Evolutionary conservation across 2,113 vertebrate species (phyloP).

Genomic region (Osmerus eperlanus): DNA sequence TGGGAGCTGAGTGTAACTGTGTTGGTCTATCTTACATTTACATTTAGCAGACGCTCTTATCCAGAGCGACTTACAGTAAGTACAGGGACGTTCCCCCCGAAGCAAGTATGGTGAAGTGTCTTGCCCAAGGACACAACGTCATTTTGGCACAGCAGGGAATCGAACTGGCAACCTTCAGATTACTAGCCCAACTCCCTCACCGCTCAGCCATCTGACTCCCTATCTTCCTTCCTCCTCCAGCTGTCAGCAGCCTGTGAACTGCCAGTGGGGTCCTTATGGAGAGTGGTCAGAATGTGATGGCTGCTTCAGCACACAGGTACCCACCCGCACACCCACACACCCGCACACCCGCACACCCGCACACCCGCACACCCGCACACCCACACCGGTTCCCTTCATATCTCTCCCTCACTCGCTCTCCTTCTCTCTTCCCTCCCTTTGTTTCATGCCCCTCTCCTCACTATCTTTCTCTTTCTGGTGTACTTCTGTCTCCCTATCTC

Average conservation of each 20-base stretch:
- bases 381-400: not conserved
- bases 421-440: not conserved
- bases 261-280: conserved; percentile 79
- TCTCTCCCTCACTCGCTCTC: not conserved
- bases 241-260: conserved; percentile 70
- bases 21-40: not conserved
- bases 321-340: not conserved
- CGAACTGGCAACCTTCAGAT: no score
- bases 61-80: no score
- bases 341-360: not conserved
- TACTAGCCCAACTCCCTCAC: no score
- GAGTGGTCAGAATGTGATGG: conserved; percentile 89
- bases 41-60: no score
- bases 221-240: conserved; percentile 39
- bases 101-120: no score
- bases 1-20: not conserved
- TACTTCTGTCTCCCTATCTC: not conserved
- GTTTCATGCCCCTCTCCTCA: not conserved
- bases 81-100: no score
- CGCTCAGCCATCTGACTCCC: no score
- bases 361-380: conserved; percentile 1
- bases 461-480: not conserved
- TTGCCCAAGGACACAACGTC: no score
- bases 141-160: no score
- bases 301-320: conserved; percentile 74